Conservation (phyloP, 2,113 vertebrate genomes). For the Nansenia antarctica region DNA sequence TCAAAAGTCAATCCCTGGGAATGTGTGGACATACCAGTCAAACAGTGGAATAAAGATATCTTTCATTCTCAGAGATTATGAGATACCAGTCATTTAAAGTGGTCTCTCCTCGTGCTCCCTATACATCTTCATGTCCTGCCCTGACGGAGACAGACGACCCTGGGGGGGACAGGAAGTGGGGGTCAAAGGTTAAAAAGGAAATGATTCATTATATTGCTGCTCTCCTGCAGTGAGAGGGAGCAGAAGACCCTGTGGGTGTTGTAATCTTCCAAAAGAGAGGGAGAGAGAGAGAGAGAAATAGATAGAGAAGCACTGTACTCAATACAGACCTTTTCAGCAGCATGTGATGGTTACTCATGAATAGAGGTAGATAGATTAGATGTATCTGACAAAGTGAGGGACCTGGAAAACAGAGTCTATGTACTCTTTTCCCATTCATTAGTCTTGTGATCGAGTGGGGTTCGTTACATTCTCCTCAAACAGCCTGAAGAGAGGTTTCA, state of each 20-base stretch:
- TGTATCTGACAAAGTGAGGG: not conserved
- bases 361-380: not conserved
- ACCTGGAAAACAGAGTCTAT: not conserved
- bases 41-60: not conserved
- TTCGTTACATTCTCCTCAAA: constrained; percentile 21
- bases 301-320: not conserved
- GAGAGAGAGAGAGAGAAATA: not conserved
- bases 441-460: constrained; percentile 27
- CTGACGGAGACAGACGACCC: constrained; percentile 1
- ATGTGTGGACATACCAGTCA: not conserved
- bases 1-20: not conserved
- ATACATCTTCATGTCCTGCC: not conserved
- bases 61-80: not conserved
- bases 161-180: constrained; percentile 56
- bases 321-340: not conserved
- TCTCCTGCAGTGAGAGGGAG: constrained; percentile 26
- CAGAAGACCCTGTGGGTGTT: constrained; percentile 12
- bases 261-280: constrained; percentile 1
- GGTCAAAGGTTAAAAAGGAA: constrained; percentile 62
- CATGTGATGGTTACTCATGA: not conserved
- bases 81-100: not conserved
- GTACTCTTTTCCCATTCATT: not conserved
- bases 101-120: not conserved
- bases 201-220: constrained; percentile 46
- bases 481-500: constrained; percentile 3